phyloP scores from a whole-genome alignment of 2,797 vertebrate species.

The Coranthus polyacanthus region DNA sequence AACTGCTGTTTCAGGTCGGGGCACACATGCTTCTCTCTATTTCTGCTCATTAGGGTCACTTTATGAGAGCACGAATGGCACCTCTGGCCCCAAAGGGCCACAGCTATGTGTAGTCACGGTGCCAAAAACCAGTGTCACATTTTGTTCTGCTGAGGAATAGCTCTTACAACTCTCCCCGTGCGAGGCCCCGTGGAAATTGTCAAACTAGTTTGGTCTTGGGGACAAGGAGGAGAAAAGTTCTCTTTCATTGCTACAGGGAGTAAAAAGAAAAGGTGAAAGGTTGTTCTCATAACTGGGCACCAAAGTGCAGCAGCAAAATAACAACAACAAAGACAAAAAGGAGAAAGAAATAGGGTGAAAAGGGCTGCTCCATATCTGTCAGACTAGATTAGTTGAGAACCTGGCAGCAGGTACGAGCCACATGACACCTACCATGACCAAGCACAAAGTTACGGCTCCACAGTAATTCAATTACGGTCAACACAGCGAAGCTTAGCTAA shows the following conservation, averaged over 20 bases:
- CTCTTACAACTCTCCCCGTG: conserved; percentile 55
- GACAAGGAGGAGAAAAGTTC: conserved; percentile 60
- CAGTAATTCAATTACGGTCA: conserved; percentile 75
- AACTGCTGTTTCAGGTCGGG: conserved; percentile 67
- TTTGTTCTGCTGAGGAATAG: conserved; percentile 70
- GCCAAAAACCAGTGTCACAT: conserved; percentile 74
- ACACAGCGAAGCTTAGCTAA: conserved; percentile 70
- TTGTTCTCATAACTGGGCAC: conserved; percentile 72
- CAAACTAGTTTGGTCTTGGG: conserved; percentile 62
- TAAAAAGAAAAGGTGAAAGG: conserved; percentile 77
- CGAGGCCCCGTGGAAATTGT: conserved; percentile 58
- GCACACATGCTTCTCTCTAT: conserved; percentile 74
- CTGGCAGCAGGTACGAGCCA: conserved; percentile 70
- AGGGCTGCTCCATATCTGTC: conserved; percentile 81
- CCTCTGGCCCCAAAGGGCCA: conserved; percentile 67
- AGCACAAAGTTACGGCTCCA: conserved; percentile 73
- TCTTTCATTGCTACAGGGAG: conserved; percentile 73
- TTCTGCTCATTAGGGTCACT: conserved; percentile 81
- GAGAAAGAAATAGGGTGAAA: conserved; percentile 71
- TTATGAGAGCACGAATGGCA: conserved; percentile 75
- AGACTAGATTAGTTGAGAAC: conserved; percentile 66
- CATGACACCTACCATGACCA: conserved; percentile 79
- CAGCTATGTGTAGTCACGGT: conserved; percentile 60
- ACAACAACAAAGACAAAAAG: conserved; percentile 76
- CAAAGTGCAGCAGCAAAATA: conserved; percentile 69